Conservation (phyloP, 2,797 vertebrate species). For the Antennarius maculatus region DNA sequence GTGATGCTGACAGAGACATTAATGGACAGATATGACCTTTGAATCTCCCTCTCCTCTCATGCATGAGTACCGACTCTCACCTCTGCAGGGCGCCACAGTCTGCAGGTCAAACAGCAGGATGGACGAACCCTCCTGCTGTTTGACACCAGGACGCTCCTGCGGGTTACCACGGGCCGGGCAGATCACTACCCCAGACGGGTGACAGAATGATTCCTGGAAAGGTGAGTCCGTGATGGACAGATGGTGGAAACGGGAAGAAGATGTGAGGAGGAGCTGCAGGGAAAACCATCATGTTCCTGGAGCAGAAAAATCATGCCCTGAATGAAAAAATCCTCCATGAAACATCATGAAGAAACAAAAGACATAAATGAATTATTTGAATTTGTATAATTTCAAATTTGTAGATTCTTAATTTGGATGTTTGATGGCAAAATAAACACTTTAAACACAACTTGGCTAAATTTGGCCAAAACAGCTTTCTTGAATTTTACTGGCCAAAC, state of each 20-base stretch:
- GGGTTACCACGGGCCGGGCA: too few relatives aligned
- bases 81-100: constrained; percentile 37
- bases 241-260: background rate
- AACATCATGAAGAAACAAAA: too few relatives aligned
- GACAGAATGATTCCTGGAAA: constrained; percentile 6
- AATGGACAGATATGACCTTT: background rate
- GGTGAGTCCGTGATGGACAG: background rate
- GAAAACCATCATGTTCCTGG: background rate
- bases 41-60: background rate
- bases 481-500: background rate
- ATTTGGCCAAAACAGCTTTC: too few relatives aligned
- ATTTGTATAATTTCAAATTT: background rate
- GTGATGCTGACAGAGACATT: background rate
- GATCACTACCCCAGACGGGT: constrained; percentile 12
- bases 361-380: background rate
- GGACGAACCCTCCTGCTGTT: background rate
- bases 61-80: background rate
- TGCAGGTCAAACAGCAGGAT: constrained; percentile 11
- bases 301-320: too few relatives aligned
- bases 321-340: too few relatives aligned
- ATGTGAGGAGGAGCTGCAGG: background rate
- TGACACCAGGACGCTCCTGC: constrained; percentile 16
- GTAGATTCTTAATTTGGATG: too few relatives aligned
- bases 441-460: background rate
- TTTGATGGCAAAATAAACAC: background rate